Evolutionary conservation across 2,888 invertebrate genomes (phyloP).

Genomic region (Heliconius aoede): DNA sequence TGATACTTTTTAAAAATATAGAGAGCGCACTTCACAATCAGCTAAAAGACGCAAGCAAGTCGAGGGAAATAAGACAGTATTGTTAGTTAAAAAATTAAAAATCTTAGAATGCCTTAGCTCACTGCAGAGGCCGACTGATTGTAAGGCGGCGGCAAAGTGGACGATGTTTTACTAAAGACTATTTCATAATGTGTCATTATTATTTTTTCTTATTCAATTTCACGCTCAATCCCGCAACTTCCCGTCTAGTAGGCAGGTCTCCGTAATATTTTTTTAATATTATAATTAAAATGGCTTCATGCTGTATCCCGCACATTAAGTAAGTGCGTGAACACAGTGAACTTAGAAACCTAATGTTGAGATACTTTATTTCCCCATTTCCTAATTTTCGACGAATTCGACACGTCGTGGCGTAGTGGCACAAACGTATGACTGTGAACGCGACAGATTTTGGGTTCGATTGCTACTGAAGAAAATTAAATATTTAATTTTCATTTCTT

Average conservation of each 20-base stretch:
- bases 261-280: too few species aligned
- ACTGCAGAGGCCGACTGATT: conserved; percentile 12
- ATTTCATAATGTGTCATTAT: not conserved
- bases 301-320: not conserved
- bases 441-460: too few species aligned
- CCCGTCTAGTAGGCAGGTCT: too few species aligned
- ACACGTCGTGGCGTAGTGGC: too few species aligned
- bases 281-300: too few species aligned
- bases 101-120: conserved; percentile 10
- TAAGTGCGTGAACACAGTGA: not conserved
- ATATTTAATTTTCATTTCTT: too few species aligned
- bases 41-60: conserved; percentile 17
- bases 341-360: not conserved
- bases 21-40: not conserved
- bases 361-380: too few species aligned
- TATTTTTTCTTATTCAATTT: not conserved
- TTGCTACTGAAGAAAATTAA: too few species aligned
- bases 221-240: not conserved
- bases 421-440: too few species aligned
- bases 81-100: conserved; percentile 29
- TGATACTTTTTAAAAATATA: not conserved
- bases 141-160: conserved; percentile 2
- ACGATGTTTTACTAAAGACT: conserved; percentile 1
- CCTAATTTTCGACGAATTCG: too few species aligned
- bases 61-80: conserved; percentile 13